A percentile compares a stretch with the other conserved stretches of the same genome.
Evolutionary conservation across 2,888 invertebrate species (phyloP).

Genomic region (Antheraea yamamai): DNA sequence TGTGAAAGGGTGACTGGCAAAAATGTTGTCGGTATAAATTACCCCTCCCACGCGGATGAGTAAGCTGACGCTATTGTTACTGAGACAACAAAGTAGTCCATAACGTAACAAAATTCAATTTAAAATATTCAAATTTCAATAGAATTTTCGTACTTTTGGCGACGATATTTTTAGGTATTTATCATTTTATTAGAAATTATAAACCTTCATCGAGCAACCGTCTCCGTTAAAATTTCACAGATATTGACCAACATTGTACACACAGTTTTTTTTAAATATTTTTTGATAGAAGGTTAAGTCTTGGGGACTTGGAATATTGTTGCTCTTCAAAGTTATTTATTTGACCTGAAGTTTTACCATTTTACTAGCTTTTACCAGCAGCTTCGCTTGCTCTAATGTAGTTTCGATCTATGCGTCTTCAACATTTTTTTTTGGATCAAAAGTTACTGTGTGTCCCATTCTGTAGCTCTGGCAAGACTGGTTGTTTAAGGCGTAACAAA

Average conservation of each 20-base stretch:
- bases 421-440: too few species aligned
- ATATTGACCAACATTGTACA: neutral
- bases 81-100: neutral
- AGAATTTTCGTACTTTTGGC: neutral
- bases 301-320: too few species aligned
- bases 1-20: neutral
- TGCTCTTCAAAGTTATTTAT: too few species aligned
- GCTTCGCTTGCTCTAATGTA: too few species aligned
- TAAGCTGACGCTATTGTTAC: slow-evolving; percentile 10
- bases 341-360: too few species aligned
- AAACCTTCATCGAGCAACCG: neutral
- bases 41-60: slow-evolving; percentile 4
- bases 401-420: too few species aligned
- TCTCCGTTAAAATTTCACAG: neutral
- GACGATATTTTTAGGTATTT: neutral
- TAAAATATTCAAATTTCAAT: neutral
- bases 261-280: too few species aligned
- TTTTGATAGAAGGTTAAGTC: too few species aligned
- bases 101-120: neutral
- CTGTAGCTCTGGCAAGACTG: too few species aligned
- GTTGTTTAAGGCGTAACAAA: too few species aligned
- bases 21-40: neutral
- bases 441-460: too few species aligned
- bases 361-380: too few species aligned
- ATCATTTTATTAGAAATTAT: neutral